Percentiles rank a stretch among this genome's conserved stretches.
These are phyloP conservation scores for Lophius americanus DNA, from an alignment of 2,797 vertebrate species.

Conservation along the genomic window DNA sequence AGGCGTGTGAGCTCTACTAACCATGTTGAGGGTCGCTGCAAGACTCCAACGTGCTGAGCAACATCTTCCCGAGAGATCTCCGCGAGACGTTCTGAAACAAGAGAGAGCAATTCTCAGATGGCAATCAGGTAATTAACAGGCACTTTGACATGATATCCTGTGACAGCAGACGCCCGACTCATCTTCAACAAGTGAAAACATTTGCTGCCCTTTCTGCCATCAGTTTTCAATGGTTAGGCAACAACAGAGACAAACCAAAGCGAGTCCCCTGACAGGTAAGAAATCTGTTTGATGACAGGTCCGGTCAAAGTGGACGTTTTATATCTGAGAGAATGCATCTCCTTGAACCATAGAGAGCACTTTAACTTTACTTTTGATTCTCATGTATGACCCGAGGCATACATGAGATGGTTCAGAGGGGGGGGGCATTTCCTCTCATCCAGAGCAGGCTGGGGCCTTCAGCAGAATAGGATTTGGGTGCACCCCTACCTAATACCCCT, in stretches of 20 bases:
- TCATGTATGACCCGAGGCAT: slow-evolving; percentile 8
- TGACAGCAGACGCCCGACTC: slow-evolving; percentile 21
- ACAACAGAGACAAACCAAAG: neutral
- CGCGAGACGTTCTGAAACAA: slow-evolving; percentile 87
- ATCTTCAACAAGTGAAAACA: slow-evolving; percentile 22
- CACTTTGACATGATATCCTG: slow-evolving; percentile 20
- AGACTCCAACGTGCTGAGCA: slow-evolving; percentile 91
- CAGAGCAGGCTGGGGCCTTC: too few relatives aligned
- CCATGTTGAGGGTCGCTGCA: slow-evolving; percentile 86
- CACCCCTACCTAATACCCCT: too few relatives aligned
- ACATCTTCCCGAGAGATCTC: slow-evolving; percentile 89
- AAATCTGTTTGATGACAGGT: too few relatives aligned
- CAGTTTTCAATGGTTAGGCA: neutral
- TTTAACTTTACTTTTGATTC: neutral
- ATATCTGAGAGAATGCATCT: too few relatives aligned
- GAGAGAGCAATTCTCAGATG: neutral
- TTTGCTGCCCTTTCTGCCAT: slow-evolving; percentile 25
- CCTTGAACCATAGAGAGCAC: too few relatives aligned
- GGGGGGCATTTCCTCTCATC: too few relatives aligned
- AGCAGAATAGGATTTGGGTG: too few relatives aligned
- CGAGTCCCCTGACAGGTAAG: neutral
- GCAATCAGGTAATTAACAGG: slow-evolving; percentile 31
- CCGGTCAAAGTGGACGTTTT: neutral
- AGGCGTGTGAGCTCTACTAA: slow-evolving; percentile 64
- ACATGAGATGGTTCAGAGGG: neutral